These are phyloP conservation scores for Diarsia mendica DNA, from an alignment of 2,888 invertebrate genomes.

Conservation along the genomic window DNA sequence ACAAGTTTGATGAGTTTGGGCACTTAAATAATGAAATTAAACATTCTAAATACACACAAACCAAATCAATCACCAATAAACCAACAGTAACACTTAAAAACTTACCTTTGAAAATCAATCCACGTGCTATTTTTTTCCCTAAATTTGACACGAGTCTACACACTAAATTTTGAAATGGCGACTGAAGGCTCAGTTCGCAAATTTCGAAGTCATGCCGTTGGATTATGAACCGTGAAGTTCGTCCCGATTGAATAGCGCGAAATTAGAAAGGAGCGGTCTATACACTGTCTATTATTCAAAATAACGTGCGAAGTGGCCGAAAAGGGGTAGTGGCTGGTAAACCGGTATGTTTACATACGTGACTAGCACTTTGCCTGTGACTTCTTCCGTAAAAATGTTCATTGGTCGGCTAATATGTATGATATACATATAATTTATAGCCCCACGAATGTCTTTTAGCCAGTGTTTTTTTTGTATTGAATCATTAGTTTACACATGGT, in stretches of 20 bases:
- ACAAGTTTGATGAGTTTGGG: too few relatives aligned
- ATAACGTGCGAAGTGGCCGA: not conserved
- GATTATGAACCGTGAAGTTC: not conserved
- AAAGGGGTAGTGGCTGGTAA: slow-evolving; percentile 1
- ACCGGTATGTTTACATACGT: not conserved
- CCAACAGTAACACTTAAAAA: not conserved
- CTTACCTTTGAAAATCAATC: slow-evolving; percentile 7
- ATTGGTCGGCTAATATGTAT: too few relatives aligned
- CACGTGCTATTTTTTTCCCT: slow-evolving; percentile 1
- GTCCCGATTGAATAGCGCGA: not conserved
- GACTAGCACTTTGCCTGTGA: too few relatives aligned
- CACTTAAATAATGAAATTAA: too few relatives aligned
- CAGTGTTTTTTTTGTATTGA: too few relatives aligned
- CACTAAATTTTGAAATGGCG: not conserved
- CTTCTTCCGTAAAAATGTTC: too few relatives aligned
- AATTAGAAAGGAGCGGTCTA: too few relatives aligned
- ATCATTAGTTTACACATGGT: too few relatives aligned
- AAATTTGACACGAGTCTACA: not conserved
- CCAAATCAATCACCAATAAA: not conserved
- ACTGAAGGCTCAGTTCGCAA: slow-evolving; percentile 1
- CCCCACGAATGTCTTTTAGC: too few relatives aligned
- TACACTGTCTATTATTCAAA: too few relatives aligned
- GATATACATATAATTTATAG: too few relatives aligned
- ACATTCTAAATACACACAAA: too few relatives aligned
- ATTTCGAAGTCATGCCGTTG: not conserved